Base-by-base conservation (phyloP, 2,888 invertebrate genomes). In the Harpalus rufipes region DNA sequence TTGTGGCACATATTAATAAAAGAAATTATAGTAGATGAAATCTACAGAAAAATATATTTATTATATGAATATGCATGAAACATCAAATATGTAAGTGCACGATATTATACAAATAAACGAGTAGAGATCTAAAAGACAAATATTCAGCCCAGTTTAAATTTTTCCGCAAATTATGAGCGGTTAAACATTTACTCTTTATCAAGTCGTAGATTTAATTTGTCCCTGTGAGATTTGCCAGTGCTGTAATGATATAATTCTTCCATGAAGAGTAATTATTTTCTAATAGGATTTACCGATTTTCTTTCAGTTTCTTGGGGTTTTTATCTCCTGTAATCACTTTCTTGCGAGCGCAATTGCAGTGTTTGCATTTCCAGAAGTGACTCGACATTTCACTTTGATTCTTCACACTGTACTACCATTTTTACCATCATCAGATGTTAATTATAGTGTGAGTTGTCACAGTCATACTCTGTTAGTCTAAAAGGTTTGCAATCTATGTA, bases 101-200 rank as follows among this genome's bases (percentile, higher is more conserved):
- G 63, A 25, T 18, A 63, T 8, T 63, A 63, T 63, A 25, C 16
- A 63, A 63, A 63, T 63, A 63, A 63, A 63, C 16, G 21, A 63
- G 1, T 63, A 32, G 7, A 14, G 32, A 32, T 68, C 68, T 25
- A 68, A 68, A 68, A 63, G 21, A 25, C n/a, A 63, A 63, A 61
- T 8, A 63, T 18, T 63, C 63, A 39, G 39, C 63, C n/a, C 14
- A 68, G 32, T 68, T 68, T 68, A 68, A 76, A 76, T n/a, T 76
- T 76, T 76, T 65, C 61, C 44, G 41, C 63, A 81, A 81, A 81
- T 81, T 81, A 63, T 21, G 44, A 41, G 41, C 61, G 18, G 61
- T 81, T 81, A 63, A 81, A 81, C 81, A 81, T 81, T 81, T 81
- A 65, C 81, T 63, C 81, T 81, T 68, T 81, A 61, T 59, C 61